Evolutionary conservation across 1,140 invertebrate genomes (phyloP).

Genomic region (Whitmania pigra): DNA sequence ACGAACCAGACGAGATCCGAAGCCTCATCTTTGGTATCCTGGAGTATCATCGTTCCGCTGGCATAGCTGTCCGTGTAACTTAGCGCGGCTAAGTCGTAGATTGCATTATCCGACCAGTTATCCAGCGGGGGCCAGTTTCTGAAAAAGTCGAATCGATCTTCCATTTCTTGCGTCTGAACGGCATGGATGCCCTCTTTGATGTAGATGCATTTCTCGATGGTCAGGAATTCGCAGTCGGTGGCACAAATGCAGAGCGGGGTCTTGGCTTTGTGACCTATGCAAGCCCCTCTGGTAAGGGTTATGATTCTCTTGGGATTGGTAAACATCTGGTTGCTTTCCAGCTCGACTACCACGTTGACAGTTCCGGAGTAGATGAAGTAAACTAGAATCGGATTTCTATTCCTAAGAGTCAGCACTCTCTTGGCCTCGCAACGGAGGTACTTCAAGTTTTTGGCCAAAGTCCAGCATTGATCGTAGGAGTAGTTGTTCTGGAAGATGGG

Average conservation of each 20-base stretch:
- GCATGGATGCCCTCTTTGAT: slow-evolving; percentile 10
- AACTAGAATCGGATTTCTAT: background rate
- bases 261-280: background rate
- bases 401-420: background rate
- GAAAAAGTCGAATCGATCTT: slow-evolving; percentile 6
- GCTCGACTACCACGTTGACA: slow-evolving; percentile 8
- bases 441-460: slow-evolving; percentile 2
- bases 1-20: slow-evolving; percentile 5
- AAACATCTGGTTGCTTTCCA: background rate
- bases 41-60: slow-evolving; percentile 1
- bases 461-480: background rate
- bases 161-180: background rate
- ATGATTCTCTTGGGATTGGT: background rate
- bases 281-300: background rate
- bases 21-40: background rate
- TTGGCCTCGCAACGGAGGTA: background rate
- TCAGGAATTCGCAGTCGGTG: slow-evolving; percentile 3
- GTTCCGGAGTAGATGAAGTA: slow-evolving; percentile 3
- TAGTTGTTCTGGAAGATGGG: slow-evolving; percentile 5
- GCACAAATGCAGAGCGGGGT: slow-evolving; percentile 4
- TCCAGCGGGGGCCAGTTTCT: background rate
- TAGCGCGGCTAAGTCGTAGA: background rate
- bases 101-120: slow-evolving; percentile 3
- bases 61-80: slow-evolving; percentile 10
- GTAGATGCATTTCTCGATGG: background rate